These are phyloP conservation scores for Calycopis cecrops DNA, from an alignment of 1,140 invertebrate species.

Conservation along the genomic window DNA sequence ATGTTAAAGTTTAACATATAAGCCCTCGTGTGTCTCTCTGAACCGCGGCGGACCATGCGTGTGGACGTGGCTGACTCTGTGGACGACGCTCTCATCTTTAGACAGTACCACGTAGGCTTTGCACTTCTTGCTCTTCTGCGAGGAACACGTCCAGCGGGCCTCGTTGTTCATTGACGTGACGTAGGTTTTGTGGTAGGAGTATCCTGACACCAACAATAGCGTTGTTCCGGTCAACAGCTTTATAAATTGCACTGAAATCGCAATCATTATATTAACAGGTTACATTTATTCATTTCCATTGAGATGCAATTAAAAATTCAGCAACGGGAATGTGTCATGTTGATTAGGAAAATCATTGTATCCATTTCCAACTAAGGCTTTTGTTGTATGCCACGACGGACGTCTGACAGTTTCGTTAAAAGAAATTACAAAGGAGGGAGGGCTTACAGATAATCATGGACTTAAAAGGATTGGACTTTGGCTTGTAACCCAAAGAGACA, in stretches of 20 bases:
- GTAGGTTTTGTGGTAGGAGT: slow-evolving; percentile 25
- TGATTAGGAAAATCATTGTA: too few relatives aligned
- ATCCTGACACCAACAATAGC: slow-evolving; percentile 24
- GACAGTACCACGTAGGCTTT: slow-evolving; percentile 19
- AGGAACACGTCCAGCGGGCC: slow-evolving; percentile 26
- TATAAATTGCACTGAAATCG: slow-evolving; percentile 1
- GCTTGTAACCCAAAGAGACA: too few relatives aligned
- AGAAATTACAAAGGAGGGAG: too few relatives aligned
- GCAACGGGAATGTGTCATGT: too few relatives aligned
- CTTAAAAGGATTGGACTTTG: too few relatives aligned
- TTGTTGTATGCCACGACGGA: too few relatives aligned
- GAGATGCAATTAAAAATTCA: too few relatives aligned
- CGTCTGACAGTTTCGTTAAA: too few relatives aligned
- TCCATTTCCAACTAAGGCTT: too few relatives aligned
- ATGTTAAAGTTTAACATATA: not conserved
- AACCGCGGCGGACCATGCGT: slow-evolving; percentile 19
- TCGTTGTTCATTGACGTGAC: slow-evolving; percentile 20
- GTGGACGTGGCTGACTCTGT: slow-evolving; percentile 19
- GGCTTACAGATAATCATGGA: too few relatives aligned
- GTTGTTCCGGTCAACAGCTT: slow-evolving; percentile 15
- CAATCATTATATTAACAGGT: too few relatives aligned
- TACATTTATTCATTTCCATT: too few relatives aligned
- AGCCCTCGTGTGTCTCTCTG: not conserved
- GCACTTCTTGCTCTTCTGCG: slow-evolving; percentile 19
- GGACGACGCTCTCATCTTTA: slow-evolving; percentile 15